Evolutionary conservation across 1,140 invertebrate genomes (phyloP).

Genomic region (Drosophila pandora): DNA sequence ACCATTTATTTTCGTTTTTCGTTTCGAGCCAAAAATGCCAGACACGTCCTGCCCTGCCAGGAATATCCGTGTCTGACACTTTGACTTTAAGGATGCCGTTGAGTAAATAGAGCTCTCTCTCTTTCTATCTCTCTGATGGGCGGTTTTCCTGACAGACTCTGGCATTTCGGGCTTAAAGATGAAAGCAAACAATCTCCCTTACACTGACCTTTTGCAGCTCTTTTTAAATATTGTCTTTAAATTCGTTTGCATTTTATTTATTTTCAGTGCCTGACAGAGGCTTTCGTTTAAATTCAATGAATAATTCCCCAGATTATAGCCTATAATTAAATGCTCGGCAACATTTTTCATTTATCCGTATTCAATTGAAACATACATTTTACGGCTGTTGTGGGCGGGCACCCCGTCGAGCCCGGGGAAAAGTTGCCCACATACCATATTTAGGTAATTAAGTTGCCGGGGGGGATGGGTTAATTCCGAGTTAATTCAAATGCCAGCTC

Average conservation of each 20-base stretch:
- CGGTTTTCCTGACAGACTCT: constrained; percentile 10
- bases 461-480: constrained; percentile 18
- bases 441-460: constrained; percentile 42
- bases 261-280: constrained; percentile 10
- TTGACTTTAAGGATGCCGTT: constrained; percentile 22
- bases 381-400: not conserved
- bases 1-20: constrained; percentile 13
- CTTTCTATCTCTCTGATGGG: constrained; percentile 51
- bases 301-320: constrained; percentile 26
- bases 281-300: constrained; percentile 14
- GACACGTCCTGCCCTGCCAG: constrained; percentile 45
- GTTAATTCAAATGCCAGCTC: constrained; percentile 56
- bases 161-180: constrained; percentile 21
- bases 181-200: constrained; percentile 1
- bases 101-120: constrained; percentile 34
- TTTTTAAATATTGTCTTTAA: constrained; percentile 17
- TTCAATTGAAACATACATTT: constrained; percentile 11
- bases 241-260: constrained; percentile 15
- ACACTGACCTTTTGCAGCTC: constrained; percentile 23
- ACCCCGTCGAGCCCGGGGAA: constrained; percentile 10
- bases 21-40: constrained; percentile 33
- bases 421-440: constrained; percentile 43
- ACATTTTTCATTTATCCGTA: not conserved
- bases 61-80: constrained; percentile 47
- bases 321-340: constrained; percentile 34